Percentiles rank a stretch among this genome's conserved stretches.
phyloP scores from a whole-genome alignment of 2,888 invertebrate genomes.

The Microctonus aethiopoides region DNA sequence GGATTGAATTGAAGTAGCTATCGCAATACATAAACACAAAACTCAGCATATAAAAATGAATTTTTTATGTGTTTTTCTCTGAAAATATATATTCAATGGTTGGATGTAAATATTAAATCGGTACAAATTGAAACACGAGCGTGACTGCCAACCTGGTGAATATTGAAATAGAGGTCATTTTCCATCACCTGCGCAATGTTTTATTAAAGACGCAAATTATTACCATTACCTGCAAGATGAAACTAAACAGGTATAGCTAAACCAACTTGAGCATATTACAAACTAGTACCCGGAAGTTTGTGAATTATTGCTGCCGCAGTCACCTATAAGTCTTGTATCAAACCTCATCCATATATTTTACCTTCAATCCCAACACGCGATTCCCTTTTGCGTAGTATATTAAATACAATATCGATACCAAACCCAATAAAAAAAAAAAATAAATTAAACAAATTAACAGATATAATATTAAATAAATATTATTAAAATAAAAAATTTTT shows the following conservation, averaged over 20 bases:
- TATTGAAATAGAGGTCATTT: neutral
- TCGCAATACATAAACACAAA: neutral
- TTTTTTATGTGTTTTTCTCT: neutral
- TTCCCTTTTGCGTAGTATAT: no score
- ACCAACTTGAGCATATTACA: neutral
- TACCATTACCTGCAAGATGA: neutral
- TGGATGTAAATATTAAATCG: neutral
- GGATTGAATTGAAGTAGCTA: neutral
- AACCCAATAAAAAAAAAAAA: neutral
- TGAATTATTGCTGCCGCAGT: slow-evolving; percentile 18
- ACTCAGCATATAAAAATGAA: no score
- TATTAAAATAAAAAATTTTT: no score
- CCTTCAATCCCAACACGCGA: neutral
- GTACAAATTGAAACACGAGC: neutral
- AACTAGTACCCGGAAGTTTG: neutral
- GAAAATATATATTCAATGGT: neutral
- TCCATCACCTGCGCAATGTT: neutral
- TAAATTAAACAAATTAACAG: no score
- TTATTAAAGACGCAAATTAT: neutral
- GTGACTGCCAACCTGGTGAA: neutral
- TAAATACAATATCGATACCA: no score
- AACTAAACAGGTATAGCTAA: neutral
- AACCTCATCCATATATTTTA: neutral
- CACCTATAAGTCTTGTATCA: neutral
- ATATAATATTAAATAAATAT: no score